These are phyloP conservation scores for Cheilosia variabilis DNA, from an alignment of 2,888 invertebrate genomes.

Conservation along the genomic window DNA sequence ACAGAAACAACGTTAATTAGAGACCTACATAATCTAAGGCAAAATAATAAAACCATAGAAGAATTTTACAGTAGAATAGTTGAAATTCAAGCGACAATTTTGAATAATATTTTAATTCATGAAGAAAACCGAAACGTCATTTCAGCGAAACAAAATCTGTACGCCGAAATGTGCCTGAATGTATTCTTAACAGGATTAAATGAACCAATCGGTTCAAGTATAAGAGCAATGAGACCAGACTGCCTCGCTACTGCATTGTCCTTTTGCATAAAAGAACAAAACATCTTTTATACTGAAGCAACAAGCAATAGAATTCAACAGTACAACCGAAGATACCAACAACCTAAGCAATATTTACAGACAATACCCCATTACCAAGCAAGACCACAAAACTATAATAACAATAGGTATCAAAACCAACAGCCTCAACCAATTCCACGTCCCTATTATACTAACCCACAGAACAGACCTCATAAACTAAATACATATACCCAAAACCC, in stretches of 20 bases:
- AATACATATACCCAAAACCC: no score
- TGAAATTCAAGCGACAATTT: slow-evolving; percentile 74
- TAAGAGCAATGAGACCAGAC: slow-evolving; percentile 74
- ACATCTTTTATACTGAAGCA: no score
- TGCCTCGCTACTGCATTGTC: slow-evolving; percentile 63
- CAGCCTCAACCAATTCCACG: no score
- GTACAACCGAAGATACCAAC: no score
- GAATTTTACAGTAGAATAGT: slow-evolving; percentile 73
- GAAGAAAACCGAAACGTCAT: slow-evolving; percentile 70
- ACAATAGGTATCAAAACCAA: no score
- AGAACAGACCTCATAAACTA: no score
- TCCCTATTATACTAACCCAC: no score
- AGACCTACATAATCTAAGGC: slow-evolving; percentile 62
- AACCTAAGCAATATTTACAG: no score
- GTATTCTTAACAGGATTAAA: slow-evolving; percentile 68
- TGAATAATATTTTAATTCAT: slow-evolving; percentile 71
- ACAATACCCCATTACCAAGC: no score
- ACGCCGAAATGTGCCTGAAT: slow-evolving; percentile 75
- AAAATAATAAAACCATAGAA: slow-evolving; percentile 66
- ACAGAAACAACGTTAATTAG: slow-evolving; percentile 39
- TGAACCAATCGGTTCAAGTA: slow-evolving; percentile 74
- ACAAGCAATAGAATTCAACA: no score
- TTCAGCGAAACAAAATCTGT: slow-evolving; percentile 67
- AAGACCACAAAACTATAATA: no score
- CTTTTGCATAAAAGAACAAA: slow-evolving; percentile 35